A percentile compares a stretch with the other conserved stretches of the same genome.
phyloP scores from a whole-genome alignment of 2,113 vertebrate species.

The Vanacampus margaritifer region DNA sequence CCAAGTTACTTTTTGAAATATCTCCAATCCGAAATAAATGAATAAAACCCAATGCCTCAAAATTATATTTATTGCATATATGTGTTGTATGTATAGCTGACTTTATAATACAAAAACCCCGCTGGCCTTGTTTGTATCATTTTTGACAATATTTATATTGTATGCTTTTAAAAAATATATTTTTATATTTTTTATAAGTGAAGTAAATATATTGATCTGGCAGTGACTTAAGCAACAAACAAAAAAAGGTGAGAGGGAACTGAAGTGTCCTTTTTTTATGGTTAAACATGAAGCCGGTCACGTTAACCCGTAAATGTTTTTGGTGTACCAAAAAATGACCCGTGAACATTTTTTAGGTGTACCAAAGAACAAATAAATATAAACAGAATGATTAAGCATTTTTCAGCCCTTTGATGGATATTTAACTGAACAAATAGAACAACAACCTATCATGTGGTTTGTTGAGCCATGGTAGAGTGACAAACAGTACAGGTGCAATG shows the following conservation, averaged over 20 bases:
- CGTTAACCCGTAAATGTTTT: not conserved
- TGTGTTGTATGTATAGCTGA: too few species aligned
- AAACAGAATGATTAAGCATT: not conserved
- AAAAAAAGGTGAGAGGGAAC: too few species aligned
- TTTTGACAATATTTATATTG: too few species aligned
- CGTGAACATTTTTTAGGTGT: not conserved
- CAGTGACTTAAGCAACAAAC: too few species aligned
- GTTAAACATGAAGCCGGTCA: not conserved
- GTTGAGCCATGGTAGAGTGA: not conserved
- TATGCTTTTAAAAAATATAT: too few species aligned
- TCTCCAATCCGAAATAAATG: not conserved
- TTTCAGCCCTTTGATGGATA: not conserved
- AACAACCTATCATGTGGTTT: not conserved
- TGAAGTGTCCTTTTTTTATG: not conserved
- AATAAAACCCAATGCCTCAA: too few species aligned
- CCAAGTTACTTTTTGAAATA: not conserved
- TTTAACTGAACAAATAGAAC: not conserved
- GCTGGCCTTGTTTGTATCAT: too few species aligned
- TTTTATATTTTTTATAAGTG: too few species aligned
- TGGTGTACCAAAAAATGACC: not conserved
- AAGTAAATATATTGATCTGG: too few species aligned
- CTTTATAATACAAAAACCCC: too few species aligned
- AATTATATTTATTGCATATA: too few species aligned
- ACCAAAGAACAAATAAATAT: not conserved
- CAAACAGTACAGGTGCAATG: not conserved